phyloP scores from a whole-genome alignment of 2,797 vertebrate species.

The Molossus molossus region DNA sequence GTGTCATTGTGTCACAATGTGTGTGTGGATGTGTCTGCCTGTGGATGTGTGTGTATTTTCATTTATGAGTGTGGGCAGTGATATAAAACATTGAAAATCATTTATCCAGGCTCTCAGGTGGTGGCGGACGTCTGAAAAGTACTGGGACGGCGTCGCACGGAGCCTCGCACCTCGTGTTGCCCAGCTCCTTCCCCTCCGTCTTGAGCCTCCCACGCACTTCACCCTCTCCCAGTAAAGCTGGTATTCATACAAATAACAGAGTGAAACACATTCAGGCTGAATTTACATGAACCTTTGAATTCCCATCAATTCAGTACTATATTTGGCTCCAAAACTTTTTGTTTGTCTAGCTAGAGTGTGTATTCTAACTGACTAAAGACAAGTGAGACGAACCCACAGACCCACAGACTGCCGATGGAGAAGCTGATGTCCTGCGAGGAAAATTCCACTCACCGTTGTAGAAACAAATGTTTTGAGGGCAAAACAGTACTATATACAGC shows the following conservation, averaged over 20 bases:
- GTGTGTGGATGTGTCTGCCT: neutral
- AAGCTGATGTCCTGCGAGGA: neutral
- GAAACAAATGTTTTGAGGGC: constrained; percentile 63
- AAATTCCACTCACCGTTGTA: constrained; percentile 57
- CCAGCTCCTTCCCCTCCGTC: neutral
- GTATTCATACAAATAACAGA: neutral
- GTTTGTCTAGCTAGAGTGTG: constrained; percentile 42
- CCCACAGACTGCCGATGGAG: neutral
- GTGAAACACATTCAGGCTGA: constrained; percentile 16
- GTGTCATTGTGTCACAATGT: neutral
- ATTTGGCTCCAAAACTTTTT: constrained; percentile 17
- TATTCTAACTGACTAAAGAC: constrained; percentile 37
- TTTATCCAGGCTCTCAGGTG: neutral
- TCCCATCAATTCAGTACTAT: neutral
- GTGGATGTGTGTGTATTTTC: neutral
- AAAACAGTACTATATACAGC: constrained; percentile 48
- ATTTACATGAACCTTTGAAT: constrained; percentile 36
- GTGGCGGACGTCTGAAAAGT: neutral
- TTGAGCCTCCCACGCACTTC: neutral
- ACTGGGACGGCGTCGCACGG: neutral
- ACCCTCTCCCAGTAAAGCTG: neutral
- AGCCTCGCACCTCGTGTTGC: neutral
- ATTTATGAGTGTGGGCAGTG: neutral
- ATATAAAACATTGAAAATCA: neutral
- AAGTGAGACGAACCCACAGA: neutral